These are phyloP conservation scores for Lasioglossum morio DNA, from an alignment of 2,888 invertebrate species.

Conservation along the genomic window DNA sequence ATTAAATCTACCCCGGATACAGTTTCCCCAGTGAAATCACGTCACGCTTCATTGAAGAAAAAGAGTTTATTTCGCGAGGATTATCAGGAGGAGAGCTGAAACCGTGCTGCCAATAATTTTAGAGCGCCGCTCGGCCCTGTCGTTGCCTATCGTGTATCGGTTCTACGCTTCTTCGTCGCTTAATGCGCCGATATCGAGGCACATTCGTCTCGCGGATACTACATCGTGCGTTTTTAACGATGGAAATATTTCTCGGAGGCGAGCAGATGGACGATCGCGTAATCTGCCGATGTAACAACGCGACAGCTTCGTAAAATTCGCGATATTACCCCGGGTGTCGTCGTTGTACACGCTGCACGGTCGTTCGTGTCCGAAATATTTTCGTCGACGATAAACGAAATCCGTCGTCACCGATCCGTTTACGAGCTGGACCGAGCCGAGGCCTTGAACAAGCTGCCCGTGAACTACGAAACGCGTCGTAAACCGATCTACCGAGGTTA, in stretches of 20 bases:
- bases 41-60: not conserved
- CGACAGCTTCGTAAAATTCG: slow-evolving; percentile 23
- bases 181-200: slow-evolving; percentile 20
- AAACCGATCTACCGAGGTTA: not conserved
- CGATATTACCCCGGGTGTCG: not conserved
- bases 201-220: slow-evolving; percentile 10
- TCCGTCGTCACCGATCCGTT: slow-evolving; percentile 1
- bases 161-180: slow-evolving; percentile 21
- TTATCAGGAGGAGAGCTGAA: too few relatives aligned
- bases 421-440: slow-evolving; percentile 14
- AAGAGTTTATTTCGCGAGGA: slow-evolving; percentile 3
- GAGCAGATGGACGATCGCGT: slow-evolving; percentile 20
- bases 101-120: slow-evolving; percentile 32
- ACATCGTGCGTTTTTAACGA: slow-evolving; percentile 32
- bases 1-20: not conserved
- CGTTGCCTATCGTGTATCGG: slow-evolving; percentile 21
- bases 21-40: not conserved
- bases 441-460: not conserved
- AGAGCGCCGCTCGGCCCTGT: not conserved
- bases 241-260: slow-evolving; percentile 23
- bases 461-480: not conserved
- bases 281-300: slow-evolving; percentile 23
- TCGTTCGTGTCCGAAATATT: slow-evolving; percentile 23
- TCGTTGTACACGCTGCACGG: not conserved
- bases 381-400: slow-evolving; percentile 49